These are phyloP conservation scores for Percina caprodes DNA, from an alignment of 2,113 vertebrate genomes.

Conservation along the genomic window DNA sequence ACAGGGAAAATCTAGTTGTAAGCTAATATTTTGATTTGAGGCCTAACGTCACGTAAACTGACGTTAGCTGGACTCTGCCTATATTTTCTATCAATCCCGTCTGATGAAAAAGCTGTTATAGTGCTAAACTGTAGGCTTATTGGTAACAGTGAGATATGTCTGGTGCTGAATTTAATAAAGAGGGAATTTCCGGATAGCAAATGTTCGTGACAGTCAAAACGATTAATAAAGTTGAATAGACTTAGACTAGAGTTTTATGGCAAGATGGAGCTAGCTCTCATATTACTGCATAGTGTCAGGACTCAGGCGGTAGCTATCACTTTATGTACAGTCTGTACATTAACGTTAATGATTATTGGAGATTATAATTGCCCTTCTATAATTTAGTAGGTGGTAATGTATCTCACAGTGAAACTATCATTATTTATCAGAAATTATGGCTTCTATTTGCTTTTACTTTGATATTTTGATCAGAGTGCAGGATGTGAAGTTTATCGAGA, in stretches of 20 bases:
- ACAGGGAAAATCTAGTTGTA: too few species aligned
- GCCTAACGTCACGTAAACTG: too few species aligned
- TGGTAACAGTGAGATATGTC: neutral
- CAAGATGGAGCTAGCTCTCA: too few species aligned
- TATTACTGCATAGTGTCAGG: too few species aligned
- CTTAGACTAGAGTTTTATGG: too few species aligned
- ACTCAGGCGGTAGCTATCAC: too few species aligned
- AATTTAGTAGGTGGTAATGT: neutral
- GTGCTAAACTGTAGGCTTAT: neutral
- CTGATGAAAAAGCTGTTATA: neutral
- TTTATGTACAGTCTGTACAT: too few species aligned
- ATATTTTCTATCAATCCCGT: neutral
- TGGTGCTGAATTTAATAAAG: neutral
- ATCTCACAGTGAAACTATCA: neutral
- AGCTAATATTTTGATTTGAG: too few species aligned
- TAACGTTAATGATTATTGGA: neutral
- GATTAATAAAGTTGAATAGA: neutral
- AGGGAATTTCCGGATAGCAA: neutral
- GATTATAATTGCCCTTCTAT: neutral
- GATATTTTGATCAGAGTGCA: neutral
- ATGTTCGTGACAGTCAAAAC: neutral
- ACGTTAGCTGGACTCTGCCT: too few species aligned
- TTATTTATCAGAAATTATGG: neutral
- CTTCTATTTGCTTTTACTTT: neutral
- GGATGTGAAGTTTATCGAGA: neutral